Evolutionary conservation across 2,113 vertebrate species (phyloP).

Genomic region (Turnix velox): DNA sequence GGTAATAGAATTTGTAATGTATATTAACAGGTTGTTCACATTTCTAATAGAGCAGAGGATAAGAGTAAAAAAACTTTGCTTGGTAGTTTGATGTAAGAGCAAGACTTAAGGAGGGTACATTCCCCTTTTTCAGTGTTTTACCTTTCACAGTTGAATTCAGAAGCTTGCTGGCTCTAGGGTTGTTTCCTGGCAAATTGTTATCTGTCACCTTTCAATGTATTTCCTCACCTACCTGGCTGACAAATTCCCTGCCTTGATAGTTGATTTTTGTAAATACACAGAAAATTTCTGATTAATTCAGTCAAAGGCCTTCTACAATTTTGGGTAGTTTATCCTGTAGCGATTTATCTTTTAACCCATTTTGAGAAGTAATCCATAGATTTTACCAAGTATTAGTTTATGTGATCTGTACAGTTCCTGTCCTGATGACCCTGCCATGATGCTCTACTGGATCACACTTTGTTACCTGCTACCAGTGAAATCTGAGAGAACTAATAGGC

Average conservation of each 20-base stretch:
- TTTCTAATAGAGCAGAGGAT: background rate
- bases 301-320: conserved; percentile 55
- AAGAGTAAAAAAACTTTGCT: background rate
- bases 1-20: conserved; percentile 39
- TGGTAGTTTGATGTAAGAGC: background rate
- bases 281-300: conserved; percentile 55
- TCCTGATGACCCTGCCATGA: background rate
- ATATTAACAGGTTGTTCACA: conserved; percentile 18
- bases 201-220: conserved; percentile 68
- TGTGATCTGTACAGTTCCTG: background rate
- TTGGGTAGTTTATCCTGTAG: conserved; percentile 33
- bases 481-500: background rate
- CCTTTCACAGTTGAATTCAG: conserved; percentile 63
- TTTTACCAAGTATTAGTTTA: conserved; percentile 49
- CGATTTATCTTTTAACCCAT: conserved; percentile 28
- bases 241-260: conserved; percentile 40
- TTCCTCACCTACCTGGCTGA: conserved; percentile 65
- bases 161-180: conserved; percentile 24
- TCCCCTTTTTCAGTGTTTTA: conserved; percentile 20
- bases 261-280: conserved; percentile 40
- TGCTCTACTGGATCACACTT: background rate
- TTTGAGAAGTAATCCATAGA: conserved; percentile 26
- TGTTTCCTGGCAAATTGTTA: conserved; percentile 57
- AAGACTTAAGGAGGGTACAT: background rate
- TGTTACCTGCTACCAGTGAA: background rate